Evolutionary conservation across 2,888 invertebrate genomes (phyloP), one percentile per base, ranked within the genome.

Genomic region (Spisula solida): DNA sequence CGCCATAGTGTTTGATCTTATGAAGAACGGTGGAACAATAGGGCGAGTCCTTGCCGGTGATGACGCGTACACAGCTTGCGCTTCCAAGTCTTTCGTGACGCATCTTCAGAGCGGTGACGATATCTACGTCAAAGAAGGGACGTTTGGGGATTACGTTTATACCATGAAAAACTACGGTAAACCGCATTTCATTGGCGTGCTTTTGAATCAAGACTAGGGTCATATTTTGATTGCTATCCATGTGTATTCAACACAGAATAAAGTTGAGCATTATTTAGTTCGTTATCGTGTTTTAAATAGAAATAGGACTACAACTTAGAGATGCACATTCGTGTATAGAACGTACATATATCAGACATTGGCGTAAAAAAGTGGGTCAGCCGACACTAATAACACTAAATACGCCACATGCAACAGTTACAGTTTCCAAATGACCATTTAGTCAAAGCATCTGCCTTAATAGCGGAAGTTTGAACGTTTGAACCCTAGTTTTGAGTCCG

Each of bases 41-140:
- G 70, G 70, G 8, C 75, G 48, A 47, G 20, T 86, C 20, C 31
- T 86, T 10, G 81, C 86, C 41, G 86, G 86, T 14, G 86, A 86
- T 55, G 25, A 18, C 16, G 1, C 0, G 20, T 86, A 66, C 56
- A 25, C 41, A 12, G 81, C 14, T 18, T 86, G 86, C 34, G 25
- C 55, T 10, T 86, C 86, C 34, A 60, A 70, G 41, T 41, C 81
- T 4, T 70, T 81, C 18, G 25, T 86, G 14, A 14, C 47, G 4
- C 25, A 80, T 16, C 66, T 86, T 5, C 29, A 41, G 31, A 55
- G 1, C 1, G 86, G 86, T 6, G 86, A 86, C 55, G 86, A 86
- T 31, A 34, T 86, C 5, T 86, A 34, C 20, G 86, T 86, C 12
- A 34, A 20, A 41, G 75, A 48, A 31, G 75, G 83, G 20, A 81